A percentile compares a stretch with the other conserved stretches of the same genome.
These are phyloP conservation scores for Silurus meridionalis DNA, from an alignment of 2,113 vertebrate species.

Conservation along the genomic window DNA sequence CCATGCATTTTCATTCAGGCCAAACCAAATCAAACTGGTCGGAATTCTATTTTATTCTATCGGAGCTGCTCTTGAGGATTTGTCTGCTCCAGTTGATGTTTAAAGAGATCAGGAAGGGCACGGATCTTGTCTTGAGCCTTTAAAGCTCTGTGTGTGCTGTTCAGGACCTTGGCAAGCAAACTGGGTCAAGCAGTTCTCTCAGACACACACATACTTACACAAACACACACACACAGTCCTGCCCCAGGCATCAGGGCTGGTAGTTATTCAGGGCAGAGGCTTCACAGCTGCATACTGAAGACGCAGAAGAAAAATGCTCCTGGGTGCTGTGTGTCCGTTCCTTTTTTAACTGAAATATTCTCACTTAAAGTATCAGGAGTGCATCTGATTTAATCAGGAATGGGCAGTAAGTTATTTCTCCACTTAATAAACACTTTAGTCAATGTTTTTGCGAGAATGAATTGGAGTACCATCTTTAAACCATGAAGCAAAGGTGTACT, in stretches of 20 bases:
- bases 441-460: too few species aligned
- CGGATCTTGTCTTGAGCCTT: conserved; percentile 1
- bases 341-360: not conserved
- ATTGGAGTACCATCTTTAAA: not conserved
- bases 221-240: conserved; percentile 4
- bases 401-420: not conserved
- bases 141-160: not conserved
- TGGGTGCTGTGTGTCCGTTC: not conserved
- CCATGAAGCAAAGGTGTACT: not conserved
- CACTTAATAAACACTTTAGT: too few species aligned
- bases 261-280: conserved; percentile 16
- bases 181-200: conserved; percentile 15
- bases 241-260: not conserved
- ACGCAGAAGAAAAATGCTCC: not conserved
- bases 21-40: not conserved
- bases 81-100: not conserved
- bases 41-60: not conserved
- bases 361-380: not conserved
- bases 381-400: not conserved
- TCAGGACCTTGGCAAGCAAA: not conserved
- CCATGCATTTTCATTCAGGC: not conserved
- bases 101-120: conserved; percentile 1
- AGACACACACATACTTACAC: not conserved
- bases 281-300: conserved; percentile 1
- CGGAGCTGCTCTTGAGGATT: not conserved